These are phyloP conservation scores for Netelia fuscicornis DNA, from an alignment of 2,888 invertebrate species.

Conservation along the genomic window DNA sequence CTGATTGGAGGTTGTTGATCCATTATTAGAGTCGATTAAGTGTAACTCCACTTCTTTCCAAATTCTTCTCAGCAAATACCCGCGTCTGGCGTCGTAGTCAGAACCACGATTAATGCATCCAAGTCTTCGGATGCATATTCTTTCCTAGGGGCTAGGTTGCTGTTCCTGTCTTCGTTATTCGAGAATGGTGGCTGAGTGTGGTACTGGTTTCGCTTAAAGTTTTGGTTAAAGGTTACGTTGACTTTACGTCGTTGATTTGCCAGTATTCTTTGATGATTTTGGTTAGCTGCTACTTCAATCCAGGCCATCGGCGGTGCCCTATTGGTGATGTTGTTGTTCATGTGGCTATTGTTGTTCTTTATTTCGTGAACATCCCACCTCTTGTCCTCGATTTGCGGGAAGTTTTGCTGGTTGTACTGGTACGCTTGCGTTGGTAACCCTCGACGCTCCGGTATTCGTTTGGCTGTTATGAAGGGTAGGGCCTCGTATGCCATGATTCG, in stretches of 20 bases:
- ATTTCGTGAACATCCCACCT: background rate
- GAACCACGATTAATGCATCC: background rate
- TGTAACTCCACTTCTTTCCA: background rate
- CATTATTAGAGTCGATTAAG: background rate
- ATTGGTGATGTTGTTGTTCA: conserved; percentile 21
- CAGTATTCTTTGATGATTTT: background rate
- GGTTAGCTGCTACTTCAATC: background rate
- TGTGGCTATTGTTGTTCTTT: background rate
- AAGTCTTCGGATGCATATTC: background rate
- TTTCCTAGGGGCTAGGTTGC: background rate
- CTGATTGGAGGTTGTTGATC: background rate
- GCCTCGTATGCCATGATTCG: conserved; percentile 9
- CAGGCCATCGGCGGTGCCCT: conserved; percentile 12
- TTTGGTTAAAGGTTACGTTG: background rate
- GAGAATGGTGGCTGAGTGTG: background rate
- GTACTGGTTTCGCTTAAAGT: background rate
- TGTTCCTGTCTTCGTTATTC: background rate
- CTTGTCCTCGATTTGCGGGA: background rate
- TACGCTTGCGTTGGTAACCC: background rate
- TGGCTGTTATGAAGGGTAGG: background rate
- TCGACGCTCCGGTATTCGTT: background rate
- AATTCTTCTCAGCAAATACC: background rate
- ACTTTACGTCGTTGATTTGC: background rate
- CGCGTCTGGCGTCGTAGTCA: background rate
- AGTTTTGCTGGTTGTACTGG: background rate